Conservation (phyloP, 2,113 vertebrate genomes). For the Falcunculus frontatus region DNA sequence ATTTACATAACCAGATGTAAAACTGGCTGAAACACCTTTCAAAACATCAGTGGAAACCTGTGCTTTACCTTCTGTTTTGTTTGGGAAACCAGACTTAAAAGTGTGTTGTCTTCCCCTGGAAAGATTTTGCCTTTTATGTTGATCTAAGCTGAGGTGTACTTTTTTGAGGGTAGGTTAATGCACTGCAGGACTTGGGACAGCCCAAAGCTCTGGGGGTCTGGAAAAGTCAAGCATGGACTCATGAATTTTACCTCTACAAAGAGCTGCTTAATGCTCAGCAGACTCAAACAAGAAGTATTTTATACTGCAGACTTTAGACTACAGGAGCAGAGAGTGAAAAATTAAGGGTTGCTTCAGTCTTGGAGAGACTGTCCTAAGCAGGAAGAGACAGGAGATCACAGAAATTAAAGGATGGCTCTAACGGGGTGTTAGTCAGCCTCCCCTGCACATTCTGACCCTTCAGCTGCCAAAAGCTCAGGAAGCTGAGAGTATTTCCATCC, state of each 20-base stretch:
- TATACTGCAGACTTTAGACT: neutral
- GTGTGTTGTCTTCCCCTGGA: neutral
- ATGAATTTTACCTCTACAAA: neutral
- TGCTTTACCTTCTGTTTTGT: slow-evolving; percentile 63
- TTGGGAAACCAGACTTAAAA: slow-evolving; percentile 30
- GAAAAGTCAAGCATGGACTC: neutral
- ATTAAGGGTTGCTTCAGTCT: neutral
- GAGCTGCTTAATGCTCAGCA: neutral
- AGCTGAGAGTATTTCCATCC: neutral
- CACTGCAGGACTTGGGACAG: neutral
- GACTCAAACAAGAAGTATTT: neutral
- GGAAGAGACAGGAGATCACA: neutral
- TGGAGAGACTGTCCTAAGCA: neutral
- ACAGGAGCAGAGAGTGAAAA: neutral
- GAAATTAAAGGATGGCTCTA: neutral
- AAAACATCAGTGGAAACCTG: slow-evolving; percentile 21
- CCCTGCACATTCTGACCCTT: neutral
- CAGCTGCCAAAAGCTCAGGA: neutral
- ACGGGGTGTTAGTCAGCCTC: neutral
- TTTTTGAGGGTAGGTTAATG: neutral
- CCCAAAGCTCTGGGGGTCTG: neutral
- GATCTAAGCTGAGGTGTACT: neutral
- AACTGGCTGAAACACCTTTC: neutral
- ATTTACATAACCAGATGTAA: neutral
- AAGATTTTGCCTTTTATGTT: neutral